Conservation (phyloP, 2,888 invertebrate genomes). For the Chorisops tibialis region DNA sequence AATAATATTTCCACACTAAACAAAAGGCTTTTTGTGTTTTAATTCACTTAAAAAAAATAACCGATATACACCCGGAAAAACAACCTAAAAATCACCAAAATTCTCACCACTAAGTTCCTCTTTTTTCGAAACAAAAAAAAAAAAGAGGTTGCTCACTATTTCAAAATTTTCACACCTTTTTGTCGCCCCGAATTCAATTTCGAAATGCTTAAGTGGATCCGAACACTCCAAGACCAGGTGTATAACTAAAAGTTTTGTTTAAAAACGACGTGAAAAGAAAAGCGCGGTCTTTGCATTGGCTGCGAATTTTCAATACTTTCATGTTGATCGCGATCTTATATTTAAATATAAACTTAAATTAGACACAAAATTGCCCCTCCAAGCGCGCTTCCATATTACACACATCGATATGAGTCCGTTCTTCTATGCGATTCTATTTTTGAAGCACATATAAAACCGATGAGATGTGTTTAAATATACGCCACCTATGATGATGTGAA, state of each 20-base stretch:
- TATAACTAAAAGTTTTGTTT: slow-evolving; percentile 33
- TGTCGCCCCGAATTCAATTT: background rate
- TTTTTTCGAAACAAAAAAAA: background rate
- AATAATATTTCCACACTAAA: slow-evolving; percentile 12
- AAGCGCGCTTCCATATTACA: slow-evolving; percentile 35
- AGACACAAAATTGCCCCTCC: slow-evolving; percentile 32
- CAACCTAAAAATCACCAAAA: background rate
- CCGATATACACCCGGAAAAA: background rate
- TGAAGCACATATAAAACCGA: background rate
- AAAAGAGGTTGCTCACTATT: background rate
- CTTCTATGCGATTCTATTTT: slow-evolving; percentile 27
- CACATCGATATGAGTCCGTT: background rate
- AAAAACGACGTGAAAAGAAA: no score
- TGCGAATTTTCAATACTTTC: slow-evolving; percentile 22
- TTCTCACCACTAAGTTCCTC: background rate
- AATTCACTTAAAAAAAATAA: slow-evolving; percentile 2
- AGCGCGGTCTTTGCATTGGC: slow-evolving; percentile 16
- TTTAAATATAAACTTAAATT: slow-evolving; percentile 34
- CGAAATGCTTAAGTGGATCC: slow-evolving; percentile 25
- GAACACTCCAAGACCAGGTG: slow-evolving; percentile 37
- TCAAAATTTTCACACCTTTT: background rate
- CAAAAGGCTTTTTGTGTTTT: slow-evolving; percentile 7
- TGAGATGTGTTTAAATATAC: slow-evolving; percentile 21
- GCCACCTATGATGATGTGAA: slow-evolving; percentile 23
- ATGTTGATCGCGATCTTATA: slow-evolving; percentile 29